Evolutionary conservation across 2,888 invertebrate species (phyloP), one percentile per base, ranked within the genome.

Genomic region (Thera britannica): DNA sequence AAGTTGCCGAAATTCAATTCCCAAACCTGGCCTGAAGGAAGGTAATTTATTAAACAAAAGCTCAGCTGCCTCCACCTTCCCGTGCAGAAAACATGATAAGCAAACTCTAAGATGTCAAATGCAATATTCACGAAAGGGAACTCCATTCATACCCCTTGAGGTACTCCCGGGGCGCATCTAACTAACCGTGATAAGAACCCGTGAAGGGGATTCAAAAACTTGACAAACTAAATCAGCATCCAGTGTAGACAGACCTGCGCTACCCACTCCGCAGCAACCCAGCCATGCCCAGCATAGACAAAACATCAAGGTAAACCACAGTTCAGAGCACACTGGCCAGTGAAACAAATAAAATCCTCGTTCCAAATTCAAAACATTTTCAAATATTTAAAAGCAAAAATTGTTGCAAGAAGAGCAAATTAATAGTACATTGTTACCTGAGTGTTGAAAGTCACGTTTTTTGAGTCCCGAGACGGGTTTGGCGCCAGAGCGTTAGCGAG

Each of bases 151-250:
- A 84, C 77, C 82, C 81, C 79, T 78, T 71, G 77, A 78, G 83
- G 79, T 75, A 78, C 82, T 85, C 86, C 82, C 83, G 79, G 73
- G 82, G 80, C 84, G 85, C 78, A 84, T 72, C 86, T 89, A 92
- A 90, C 89, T 89, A 90, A 92, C 90, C 90, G 89, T 89, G 88
- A 88, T 88, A 85, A 87, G 81, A 88, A 82, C 83, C 82, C 84
- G 84, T 84, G 83, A 83, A 83, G 83, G 83, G 84, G 81, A 83
- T 81, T 81, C 81, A 81, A 82, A 85, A 85, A 88, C 82, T 83
- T 86, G 79, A 79, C 83, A 82, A 86, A 87, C 86, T 86, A 86
- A 85, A 81, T 82, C 80, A 73, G 73, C 72, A 75, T 68, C 86
- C 86, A 86, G 79, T 78, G 79, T 78, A 83, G 70, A 72, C 74